A percentile compares a stretch with the other conserved stretches of the same genome.
phyloP scores from a whole-genome alignment of 2,888 invertebrate species.

The Ormyrus nitidulus region DNA sequence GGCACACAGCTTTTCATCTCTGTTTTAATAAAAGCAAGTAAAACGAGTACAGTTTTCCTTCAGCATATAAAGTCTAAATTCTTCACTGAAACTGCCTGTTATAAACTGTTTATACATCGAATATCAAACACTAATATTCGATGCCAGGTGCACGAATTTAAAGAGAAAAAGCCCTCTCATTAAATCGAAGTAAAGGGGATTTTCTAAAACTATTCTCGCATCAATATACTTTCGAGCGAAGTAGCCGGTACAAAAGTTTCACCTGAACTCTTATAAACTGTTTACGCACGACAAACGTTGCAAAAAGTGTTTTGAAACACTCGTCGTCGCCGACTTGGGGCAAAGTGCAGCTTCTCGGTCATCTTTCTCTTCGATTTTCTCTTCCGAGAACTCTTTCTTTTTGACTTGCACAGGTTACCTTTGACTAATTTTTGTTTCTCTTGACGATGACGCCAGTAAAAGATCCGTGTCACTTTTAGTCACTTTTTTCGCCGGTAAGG shows the following conservation, averaged over 20 bases:
- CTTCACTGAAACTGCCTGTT: no score
- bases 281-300: constrained; percentile 35
- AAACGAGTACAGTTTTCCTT: no score
- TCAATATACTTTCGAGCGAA: constrained; percentile 16
- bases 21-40: no score
- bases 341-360: not conserved
- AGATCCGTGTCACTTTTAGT: no score
- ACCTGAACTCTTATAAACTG: constrained; percentile 46
- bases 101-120: not conserved
- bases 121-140: constrained; percentile 44
- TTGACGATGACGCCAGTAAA: no score
- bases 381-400: not conserved
- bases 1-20: no score
- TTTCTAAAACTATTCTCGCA: constrained; percentile 40
- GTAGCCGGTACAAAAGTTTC: constrained; percentile 8
- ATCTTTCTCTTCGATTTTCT: not conserved
- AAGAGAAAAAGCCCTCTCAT: not conserved
- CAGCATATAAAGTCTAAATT: no score
- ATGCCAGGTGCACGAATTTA: constrained; percentile 20
- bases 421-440: constrained; percentile 28
- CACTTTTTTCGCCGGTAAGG: no score
- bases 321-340: not conserved
- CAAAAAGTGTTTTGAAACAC: not conserved
- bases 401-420: not conserved
- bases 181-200: constrained; percentile 34